Evolutionary conservation across 2,797 vertebrate species (phyloP), one percentile per base, ranked within the genome.

Genomic region (Xyrichtys novacula): DNA sequence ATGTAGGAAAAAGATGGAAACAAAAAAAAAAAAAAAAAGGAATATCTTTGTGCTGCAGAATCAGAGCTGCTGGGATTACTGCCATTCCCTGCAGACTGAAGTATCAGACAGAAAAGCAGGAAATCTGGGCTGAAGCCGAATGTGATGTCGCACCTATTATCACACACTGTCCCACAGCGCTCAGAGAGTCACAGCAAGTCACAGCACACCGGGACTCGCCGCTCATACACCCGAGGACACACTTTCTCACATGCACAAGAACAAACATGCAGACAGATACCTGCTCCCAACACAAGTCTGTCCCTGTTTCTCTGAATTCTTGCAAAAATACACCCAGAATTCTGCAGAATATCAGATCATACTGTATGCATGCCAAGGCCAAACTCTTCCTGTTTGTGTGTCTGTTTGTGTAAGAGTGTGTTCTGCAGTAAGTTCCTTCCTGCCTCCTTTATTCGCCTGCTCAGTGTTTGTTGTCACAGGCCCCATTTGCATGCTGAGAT

Each of bases 401-500:
- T 64, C 11, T 49, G 19, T 52, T 17, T 43, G 15, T 43, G 43
- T 54, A 32, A 64, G 23, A 11, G 5, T 28, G 0, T 50, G 9
- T 56, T 43, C 9, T 22, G 23, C 15, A 16, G 5, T 36, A 38
- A 57, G 48, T 85, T 65, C 62, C 8, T 61, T 62, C 66, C 15
- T 42, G 65, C 49, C 67, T 78, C 62, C n/a, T 76, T 60, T 60
- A 68, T 85, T 76, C 49, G 43, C 57, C 60, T 74, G 59, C 71
- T 78, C 73, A 36, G 47, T 69, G 75, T 83, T 85, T 88, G 78
- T 89, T 88, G 82, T 80, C 77, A 79, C 50, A 73, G 71, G 38
- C 71, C 12, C 64, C 80, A 86, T 91, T 86, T 88, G 83, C 84
- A 89, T 89, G 83, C 83, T 76, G 71, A 83, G 79, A 85, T 86